A percentile compares a stretch with the other conserved stretches of the same genome.
Evolutionary conservation across 2,113 vertebrate species (phyloP).

Genomic region (mouse (Mus musculus)): GRCm39 chr2:63898501-63899000

Average conservation of each 20-base stretch:
- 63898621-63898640: conserved; percentile 78
- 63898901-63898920: not conserved
- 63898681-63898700: conserved; percentile 72
- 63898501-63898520: conserved; percentile 75
- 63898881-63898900: conserved; percentile 1
- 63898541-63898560: conserved; percentile 78
- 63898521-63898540: conserved; percentile 48
- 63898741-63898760: conserved; percentile 37
- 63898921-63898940: not conserved
- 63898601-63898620: conserved; percentile 81
- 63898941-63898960: not conserved
- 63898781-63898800: conserved; percentile 58
- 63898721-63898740: not conserved
- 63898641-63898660: conserved; percentile 82
- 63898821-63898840: not conserved
- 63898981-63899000: not conserved
- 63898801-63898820: not conserved
- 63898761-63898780: not conserved
- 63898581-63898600: conserved; percentile 83
- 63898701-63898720: conserved; percentile 43
- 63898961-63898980: not conserved
- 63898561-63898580: conserved; percentile 70
- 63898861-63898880: not conserved
- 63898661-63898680: conserved; percentile 79
- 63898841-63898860: conserved; percentile 3